phyloP scores from a whole-genome alignment of 1,140 invertebrate species.

The Megalonaias nervosa region DNA sequence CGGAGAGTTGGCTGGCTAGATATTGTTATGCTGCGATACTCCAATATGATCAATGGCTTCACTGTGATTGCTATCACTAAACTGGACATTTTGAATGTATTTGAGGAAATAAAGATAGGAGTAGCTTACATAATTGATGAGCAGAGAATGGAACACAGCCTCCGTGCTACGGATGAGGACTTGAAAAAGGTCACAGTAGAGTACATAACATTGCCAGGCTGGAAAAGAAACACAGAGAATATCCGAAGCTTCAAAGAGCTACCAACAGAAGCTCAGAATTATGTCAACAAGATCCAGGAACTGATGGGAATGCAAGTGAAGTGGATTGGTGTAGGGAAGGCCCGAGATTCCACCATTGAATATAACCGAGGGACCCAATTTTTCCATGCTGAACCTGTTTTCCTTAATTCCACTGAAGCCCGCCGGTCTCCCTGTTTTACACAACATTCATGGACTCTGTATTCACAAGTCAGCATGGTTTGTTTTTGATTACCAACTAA shows the following conservation, averaged over 20 bases:
- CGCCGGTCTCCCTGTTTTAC: too few relatives aligned
- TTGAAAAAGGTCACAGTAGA: conserved; percentile 81
- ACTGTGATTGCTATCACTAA: conserved; percentile 91
- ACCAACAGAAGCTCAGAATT: conserved; percentile 89
- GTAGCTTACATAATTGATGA: conserved; percentile 85
- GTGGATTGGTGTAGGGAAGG: conserved; percentile 97
- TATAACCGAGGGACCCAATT: too few relatives aligned
- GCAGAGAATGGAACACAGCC: conserved; percentile 73
- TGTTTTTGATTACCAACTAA: too few relatives aligned
- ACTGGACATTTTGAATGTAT: conserved; percentile 94
- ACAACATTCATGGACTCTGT: too few relatives aligned
- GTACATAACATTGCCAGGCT: conserved; percentile 93
- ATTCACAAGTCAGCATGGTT: too few relatives aligned
- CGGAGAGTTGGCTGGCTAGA: conserved; percentile 99
- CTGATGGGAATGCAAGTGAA: conserved; percentile 92
- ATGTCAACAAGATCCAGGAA: conserved; percentile 89
- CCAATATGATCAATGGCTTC: conserved; percentile 96
- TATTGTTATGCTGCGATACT: conserved; percentile 90
- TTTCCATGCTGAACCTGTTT: too few relatives aligned
- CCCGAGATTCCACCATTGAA: conserved; percentile 82
- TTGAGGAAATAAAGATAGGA: conserved; percentile 92
- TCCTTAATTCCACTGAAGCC: too few relatives aligned
- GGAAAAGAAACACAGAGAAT: conserved; percentile 87
- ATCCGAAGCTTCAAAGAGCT: conserved; percentile 89
- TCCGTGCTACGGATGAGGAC: conserved; percentile 73